These are phyloP conservation scores for Amazona finschi DNA, from an alignment of 2,797 vertebrate genomes.

Conservation along the genomic window DNA sequence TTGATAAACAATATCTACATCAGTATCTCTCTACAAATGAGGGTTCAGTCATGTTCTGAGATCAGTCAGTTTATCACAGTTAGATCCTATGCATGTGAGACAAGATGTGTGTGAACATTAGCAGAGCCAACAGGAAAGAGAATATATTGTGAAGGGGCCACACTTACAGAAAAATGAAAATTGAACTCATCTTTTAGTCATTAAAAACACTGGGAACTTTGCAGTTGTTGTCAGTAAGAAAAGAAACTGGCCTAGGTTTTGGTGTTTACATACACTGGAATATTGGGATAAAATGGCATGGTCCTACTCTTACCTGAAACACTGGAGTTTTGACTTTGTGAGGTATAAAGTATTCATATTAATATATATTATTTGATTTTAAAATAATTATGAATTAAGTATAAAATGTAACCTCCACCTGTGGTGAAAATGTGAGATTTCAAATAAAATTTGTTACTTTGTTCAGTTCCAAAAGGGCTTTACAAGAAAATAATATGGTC, in stretches of 20 bases:
- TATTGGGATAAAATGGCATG: background rate
- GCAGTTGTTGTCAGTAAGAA: background rate
- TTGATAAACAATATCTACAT: background rate
- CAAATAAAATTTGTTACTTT: background rate
- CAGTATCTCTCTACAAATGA: background rate
- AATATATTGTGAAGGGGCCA: background rate
- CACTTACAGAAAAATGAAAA: background rate
- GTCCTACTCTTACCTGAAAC: background rate
- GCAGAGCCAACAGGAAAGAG: background rate
- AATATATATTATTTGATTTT: slow-evolving; percentile 29
- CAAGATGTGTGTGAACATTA: rapidly evolving
- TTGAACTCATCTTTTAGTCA: background rate
- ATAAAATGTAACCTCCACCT: slow-evolving; percentile 67
- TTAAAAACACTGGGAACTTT: background rate
- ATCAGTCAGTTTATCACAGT: background rate
- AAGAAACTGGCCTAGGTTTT: background rate
- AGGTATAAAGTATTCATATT: background rate
- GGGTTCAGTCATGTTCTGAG: background rate
- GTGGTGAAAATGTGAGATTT: slow-evolving; percentile 44
- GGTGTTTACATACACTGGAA: background rate
- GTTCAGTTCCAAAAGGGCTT: background rate
- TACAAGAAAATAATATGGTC: background rate
- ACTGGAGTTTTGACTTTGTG: background rate
- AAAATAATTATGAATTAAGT: slow-evolving; percentile 49
- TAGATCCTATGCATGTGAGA: background rate